Conservation (phyloP, 2,888 invertebrate genomes). For the Mythimna loreyi region DNA sequence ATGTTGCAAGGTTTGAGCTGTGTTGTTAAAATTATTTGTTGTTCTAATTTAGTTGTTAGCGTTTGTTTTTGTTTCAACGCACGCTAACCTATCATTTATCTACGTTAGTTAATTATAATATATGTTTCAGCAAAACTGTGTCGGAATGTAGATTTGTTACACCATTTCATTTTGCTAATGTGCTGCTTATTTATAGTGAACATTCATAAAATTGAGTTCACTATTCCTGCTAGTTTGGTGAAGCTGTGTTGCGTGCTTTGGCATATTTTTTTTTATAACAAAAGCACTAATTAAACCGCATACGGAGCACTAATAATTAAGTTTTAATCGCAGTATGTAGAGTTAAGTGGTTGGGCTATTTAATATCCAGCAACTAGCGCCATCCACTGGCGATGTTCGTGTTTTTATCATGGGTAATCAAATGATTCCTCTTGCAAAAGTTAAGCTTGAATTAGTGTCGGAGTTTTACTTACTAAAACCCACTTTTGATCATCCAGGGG, state of each 20-base stretch:
- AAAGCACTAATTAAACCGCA: slow-evolving; percentile 37
- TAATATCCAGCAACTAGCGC: slow-evolving; percentile 8
- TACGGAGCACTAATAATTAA: slow-evolving; percentile 24
- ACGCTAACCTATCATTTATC: slow-evolving; percentile 59
- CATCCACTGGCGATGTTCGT: background rate
- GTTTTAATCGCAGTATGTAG: slow-evolving; percentile 28
- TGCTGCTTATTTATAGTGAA: slow-evolving; percentile 30
- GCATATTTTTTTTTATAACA: slow-evolving; percentile 19
- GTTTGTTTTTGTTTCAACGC: slow-evolving; percentile 40
- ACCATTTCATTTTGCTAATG: slow-evolving; percentile 37
- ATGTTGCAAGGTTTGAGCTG: slow-evolving; percentile 52
- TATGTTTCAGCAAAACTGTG: slow-evolving; percentile 43
- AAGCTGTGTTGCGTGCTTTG: slow-evolving; percentile 23
- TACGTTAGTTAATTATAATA: slow-evolving; percentile 54
- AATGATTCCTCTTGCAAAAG: too few species aligned
- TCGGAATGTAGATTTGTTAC: slow-evolving; percentile 47
- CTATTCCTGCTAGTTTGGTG: slow-evolving; percentile 9
- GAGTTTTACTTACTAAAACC: too few species aligned
- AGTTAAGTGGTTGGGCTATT: slow-evolving; percentile 22
- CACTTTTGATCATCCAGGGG: too few species aligned
- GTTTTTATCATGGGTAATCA: too few species aligned
- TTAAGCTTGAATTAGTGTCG: too few species aligned
- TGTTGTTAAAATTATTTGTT: slow-evolving; percentile 56
- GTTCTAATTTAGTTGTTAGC: slow-evolving; percentile 49
- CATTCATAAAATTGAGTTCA: slow-evolving; percentile 15